Evolutionary conservation across 92 coral and sea anemone genomes (phyloP), one percentile per base, ranked within the genome.

Genomic region (Siderastrea siderea): DNA sequence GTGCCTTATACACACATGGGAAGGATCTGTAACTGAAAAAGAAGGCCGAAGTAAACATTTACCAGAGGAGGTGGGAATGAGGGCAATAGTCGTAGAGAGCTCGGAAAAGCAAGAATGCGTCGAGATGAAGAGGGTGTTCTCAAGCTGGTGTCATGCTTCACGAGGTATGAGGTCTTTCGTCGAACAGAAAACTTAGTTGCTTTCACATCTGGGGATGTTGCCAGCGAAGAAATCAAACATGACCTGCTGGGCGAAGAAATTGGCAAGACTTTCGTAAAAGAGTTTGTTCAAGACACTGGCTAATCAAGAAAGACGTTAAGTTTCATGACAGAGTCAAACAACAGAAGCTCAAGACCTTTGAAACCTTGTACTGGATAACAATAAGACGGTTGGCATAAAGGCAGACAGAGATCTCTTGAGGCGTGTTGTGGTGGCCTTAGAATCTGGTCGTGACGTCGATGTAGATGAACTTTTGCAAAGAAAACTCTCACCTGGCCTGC

Each of bases 321-420:
- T 93, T 93, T 61, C 93, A 90, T 53, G 92, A 86, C 70, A 82
- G 63, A 11, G 61, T 93, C 17, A 83, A 90, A 68, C 87, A 82
- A 59, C 91, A 86, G 77, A 90, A 90, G 80, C 68, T 93, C 47
- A 76, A 93, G 38, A 26, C 38, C 38, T 26, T 26, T 26, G 38
- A 26, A 26, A 26, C 38, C 38, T 26, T 26, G 38, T 26, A 26
- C 38, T 26, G 38, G 38, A 26, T 26, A 26, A 26, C 38, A 26
- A 26, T 26, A 26, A 26, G 71, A 90, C 96, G 47, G 72, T 72
- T 61, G 68, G 89, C 16, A 53, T 88, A 6, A 92, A 89, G 71
- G 92, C 92, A 51, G 88, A 89, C 80, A 89, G 89, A 76, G 93
- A 92, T 92, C 86, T 92, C 12, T 80, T 88, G 47, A 77, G 95